These are phyloP conservation scores for Sinocyclocheilus anophthalmus DNA, from an alignment of 2,113 vertebrate species.

Conservation along the genomic window DNA sequence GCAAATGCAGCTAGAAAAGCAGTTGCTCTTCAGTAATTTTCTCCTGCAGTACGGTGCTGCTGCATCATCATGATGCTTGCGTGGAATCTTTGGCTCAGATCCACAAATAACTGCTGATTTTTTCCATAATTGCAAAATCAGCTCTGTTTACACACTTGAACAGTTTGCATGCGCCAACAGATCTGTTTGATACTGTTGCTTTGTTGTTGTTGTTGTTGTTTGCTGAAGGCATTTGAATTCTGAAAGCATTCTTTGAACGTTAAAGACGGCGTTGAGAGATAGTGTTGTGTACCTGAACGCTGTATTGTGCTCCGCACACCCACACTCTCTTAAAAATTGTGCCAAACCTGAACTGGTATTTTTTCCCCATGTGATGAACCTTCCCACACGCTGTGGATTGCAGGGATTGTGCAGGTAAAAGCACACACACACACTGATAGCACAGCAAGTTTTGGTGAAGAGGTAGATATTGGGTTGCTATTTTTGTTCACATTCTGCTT, in stretches of 20 bases:
- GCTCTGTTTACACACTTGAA: slow-evolving; percentile 12
- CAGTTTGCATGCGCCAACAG: not conserved
- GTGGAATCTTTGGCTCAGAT: not conserved
- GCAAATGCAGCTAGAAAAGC: not conserved
- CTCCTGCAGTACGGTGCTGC: not conserved
- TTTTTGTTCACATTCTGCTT: not conserved
- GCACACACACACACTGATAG: not conserved
- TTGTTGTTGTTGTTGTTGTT: too few relatives aligned
- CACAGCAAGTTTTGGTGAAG: not conserved
- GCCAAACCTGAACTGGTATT: slow-evolving; percentile 9
- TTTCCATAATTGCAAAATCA: not conserved
- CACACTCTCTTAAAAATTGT: not conserved
- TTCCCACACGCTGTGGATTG: slow-evolving; percentile 2
- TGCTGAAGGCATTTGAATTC: not conserved
- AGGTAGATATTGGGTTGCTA: not conserved
- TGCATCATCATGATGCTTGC: slow-evolving; percentile 15
- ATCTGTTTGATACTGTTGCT: not conserved
- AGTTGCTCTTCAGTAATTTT: not conserved
- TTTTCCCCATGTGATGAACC: slow-evolving; percentile 8
- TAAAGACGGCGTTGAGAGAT: not conserved
- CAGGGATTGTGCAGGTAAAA: not conserved
- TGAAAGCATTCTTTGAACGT: not conserved
- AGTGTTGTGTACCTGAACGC: not conserved
- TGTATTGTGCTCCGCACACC: not conserved
- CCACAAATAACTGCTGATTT: not conserved